These are phyloP conservation scores for Chrysolina americana DNA, from an alignment of 2,888 invertebrate genomes.

Conservation along the genomic window DNA sequence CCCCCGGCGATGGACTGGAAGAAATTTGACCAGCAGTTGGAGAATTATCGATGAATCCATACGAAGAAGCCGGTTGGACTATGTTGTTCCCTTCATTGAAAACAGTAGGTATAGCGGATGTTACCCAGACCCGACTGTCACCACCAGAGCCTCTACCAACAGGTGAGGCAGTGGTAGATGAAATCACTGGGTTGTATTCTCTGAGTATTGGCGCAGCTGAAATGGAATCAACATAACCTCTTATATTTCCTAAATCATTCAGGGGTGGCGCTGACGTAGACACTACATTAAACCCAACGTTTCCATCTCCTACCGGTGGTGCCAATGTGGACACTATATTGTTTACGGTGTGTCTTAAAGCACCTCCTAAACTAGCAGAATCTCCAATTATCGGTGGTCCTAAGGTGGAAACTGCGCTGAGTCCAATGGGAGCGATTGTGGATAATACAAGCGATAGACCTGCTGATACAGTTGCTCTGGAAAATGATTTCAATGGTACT, in stretches of 20 bases:
- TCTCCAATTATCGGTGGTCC: conserved; percentile 5
- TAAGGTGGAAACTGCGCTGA: conserved; percentile 20
- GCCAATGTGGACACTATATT: conserved; percentile 12
- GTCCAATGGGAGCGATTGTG: conserved; percentile 4
- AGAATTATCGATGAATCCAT: conserved; percentile 25
- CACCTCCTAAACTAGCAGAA: not conserved
- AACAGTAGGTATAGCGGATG: not conserved
- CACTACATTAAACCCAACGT: not conserved
- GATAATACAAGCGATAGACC: not conserved
- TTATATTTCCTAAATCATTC: not conserved
- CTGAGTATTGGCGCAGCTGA: not conserved
- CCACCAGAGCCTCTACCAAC: not conserved
- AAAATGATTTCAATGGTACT: conserved; percentile 26
- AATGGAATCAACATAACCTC: conserved; percentile 8
- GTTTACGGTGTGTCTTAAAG: not conserved
- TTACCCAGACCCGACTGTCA: not conserved
- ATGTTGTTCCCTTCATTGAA: conserved; percentile 28
- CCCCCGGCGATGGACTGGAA: conserved; percentile 26
- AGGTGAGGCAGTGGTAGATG: not conserved
- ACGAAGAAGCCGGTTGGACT: conserved; percentile 40
- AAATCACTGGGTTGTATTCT: not conserved
- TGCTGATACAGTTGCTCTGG: conserved; percentile 14
- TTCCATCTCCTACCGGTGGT: conserved; percentile 15
- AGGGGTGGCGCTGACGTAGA: conserved; percentile 21
- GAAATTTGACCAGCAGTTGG: conserved; percentile 8